Base-by-base conservation (phyloP, 2,888 invertebrate genomes). In the Limnephilus lunatus region DNA sequence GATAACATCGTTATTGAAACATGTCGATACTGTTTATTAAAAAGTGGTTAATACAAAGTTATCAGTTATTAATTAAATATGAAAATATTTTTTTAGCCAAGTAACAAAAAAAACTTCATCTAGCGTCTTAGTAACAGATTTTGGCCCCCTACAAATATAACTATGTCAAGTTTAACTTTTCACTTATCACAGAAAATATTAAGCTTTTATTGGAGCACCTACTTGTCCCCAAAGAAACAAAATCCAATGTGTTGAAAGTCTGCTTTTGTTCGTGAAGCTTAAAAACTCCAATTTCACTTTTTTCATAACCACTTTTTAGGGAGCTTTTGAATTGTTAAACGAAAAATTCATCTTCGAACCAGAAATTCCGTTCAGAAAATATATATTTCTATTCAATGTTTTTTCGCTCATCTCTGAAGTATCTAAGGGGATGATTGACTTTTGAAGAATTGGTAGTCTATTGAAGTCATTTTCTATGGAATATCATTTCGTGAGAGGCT, bases 291-390 rank as follows among this genome's bases (percentile, higher is more conserved):
- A 31, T 31, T 31, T 30, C 31, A 32, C 30, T 32, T 32, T 83
- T 83, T 83, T 83, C 32, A 9, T 19, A 9, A 35, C 9, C 32
- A 83, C 32, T 32, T 83, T 83, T 83, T 83, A 35, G 19, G 30
- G 83, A 83, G 35, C 83, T 30, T 83, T 31, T 83, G 7, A 35
- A 35, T 83, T 83, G 35, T 83, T 11, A 86, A 86, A 86, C 25
- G 86, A 48, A 48, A 86, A 86, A 86, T 86, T 86, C 86, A 48
- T 86, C 48, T 86, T 39, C 86, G 48, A 86, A 83, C n/a, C 15
- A 19, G 35, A 35, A 35, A 32, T 83, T 83, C 7, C 19, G 32
- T 30, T 83, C 83, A 32, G 35, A 83, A 32, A 83, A 83, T 32
- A 68, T 68, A 83, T 83, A 86, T 86, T 86, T 30, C 86, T 48